A percentile compares a stretch with the other conserved stretches of the same genome.
phyloP scores from a whole-genome alignment of 2,888 invertebrate species.

The Tenthredo amoena region DNA sequence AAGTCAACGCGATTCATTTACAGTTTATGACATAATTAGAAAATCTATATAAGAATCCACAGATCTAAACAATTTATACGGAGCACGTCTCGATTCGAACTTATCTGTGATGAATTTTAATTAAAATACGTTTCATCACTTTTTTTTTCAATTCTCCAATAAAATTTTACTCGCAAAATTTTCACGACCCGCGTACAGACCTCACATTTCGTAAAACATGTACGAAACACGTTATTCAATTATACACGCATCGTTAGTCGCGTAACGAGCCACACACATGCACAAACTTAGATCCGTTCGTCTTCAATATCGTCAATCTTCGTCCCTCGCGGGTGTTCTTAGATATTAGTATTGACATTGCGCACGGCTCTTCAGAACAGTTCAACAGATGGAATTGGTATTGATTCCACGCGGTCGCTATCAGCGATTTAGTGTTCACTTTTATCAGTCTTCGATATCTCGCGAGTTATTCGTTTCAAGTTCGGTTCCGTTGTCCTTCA shows the following conservation, averaged over 20 bases:
- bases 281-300: neutral
- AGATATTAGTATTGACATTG: slow-evolving; percentile 37
- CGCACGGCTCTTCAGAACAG: slow-evolving; percentile 32
- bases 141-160: neutral
- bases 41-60: neutral
- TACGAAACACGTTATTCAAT: neutral
- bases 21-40: neutral
- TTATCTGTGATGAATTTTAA: neutral
- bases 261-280: neutral
- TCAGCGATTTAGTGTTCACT: neutral
- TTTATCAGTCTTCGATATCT: slow-evolving; percentile 8
- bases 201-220: neutral
- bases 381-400: slow-evolving; percentile 19
- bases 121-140: neutral
- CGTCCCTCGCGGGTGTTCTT: neutral
- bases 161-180: neutral
- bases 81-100: neutral
- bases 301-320: neutral
- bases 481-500: neutral
- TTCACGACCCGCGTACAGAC: neutral
- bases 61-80: neutral
- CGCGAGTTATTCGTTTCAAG: neutral
- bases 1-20: neutral
- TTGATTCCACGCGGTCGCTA: slow-evolving; percentile 23
- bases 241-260: neutral